Conservation (phyloP, 1,140 invertebrate genomes). For the Megathymus violae region DNA sequence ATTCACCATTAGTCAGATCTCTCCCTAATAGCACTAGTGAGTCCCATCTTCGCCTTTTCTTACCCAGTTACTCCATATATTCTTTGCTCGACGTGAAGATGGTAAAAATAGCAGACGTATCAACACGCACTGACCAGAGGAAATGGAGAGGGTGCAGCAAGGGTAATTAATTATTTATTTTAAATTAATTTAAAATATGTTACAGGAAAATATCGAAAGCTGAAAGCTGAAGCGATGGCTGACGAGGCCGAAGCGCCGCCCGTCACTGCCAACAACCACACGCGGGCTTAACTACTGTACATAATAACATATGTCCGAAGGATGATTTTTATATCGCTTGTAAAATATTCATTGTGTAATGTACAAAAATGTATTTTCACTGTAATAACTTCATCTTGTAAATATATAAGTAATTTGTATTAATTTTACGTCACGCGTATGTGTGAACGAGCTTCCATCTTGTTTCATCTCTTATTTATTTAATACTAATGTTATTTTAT, state of each 20-base stretch:
- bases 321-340: neutral
- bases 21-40: no score
- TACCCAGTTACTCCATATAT: no score
- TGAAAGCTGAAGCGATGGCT: constrained; percentile 64
- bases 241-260: constrained; percentile 68
- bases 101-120: no score
- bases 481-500: no score
- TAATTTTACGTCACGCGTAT: neutral
- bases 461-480: neutral
- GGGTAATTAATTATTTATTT: no score
- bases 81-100: no score
- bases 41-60: no score
- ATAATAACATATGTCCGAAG: neutral
- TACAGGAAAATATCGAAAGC: constrained; percentile 72
- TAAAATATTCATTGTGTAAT: neutral
- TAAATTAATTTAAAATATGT: constrained; percentile 23
- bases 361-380: neutral
- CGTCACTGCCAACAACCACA: constrained; percentile 72
- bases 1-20: no score
- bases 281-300: constrained; percentile 50
- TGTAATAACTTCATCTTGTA: neutral
- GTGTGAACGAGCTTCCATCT: neutral
- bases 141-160: no score
- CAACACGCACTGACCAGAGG: no score
- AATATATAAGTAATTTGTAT: neutral